Conservation (phyloP, 2,888 invertebrate species). For the Liodrosophila aerea region DNA sequence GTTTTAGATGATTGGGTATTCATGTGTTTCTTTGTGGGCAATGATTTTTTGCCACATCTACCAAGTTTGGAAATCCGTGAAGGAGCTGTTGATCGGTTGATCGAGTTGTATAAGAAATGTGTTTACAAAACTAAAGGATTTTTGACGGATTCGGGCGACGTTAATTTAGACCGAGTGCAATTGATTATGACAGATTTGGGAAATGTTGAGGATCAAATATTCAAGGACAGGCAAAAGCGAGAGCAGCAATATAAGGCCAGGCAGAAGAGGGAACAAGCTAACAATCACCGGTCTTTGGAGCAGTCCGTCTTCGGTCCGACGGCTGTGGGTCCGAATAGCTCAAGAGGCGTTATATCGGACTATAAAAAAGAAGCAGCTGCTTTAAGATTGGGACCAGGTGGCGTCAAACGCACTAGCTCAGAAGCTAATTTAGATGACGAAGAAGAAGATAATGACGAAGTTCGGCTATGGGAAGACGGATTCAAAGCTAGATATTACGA, state of each 20-base stretch:
- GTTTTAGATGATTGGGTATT: slow-evolving; percentile 98
- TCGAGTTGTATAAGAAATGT: slow-evolving; percentile 95
- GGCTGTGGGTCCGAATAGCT: slow-evolving; percentile 84
- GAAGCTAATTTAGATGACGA: slow-evolving; percentile 80
- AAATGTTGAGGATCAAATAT: slow-evolving; percentile 97
- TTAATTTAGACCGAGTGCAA: slow-evolving; percentile 96
- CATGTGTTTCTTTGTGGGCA: slow-evolving; percentile 99
- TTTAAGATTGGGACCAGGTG: slow-evolving; percentile 82
- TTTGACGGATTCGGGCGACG: slow-evolving; percentile 96
- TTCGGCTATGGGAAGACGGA: slow-evolving; percentile 96
- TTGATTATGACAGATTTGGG: slow-evolving; percentile 97
- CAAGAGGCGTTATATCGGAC: slow-evolving; percentile 85
- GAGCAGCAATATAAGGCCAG: slow-evolving; percentile 91
- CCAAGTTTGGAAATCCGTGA: slow-evolving; percentile 99
- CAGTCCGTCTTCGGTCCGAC: slow-evolving; percentile 89
- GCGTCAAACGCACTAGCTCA: slow-evolving; percentile 44
- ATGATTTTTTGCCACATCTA: slow-evolving; percentile 98
- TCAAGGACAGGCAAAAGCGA: slow-evolving; percentile 93
- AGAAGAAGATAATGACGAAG: slow-evolving; percentile 71
- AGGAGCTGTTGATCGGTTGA: slow-evolving; percentile 96
- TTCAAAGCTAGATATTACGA: slow-evolving; percentile 99
- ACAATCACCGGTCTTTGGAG: slow-evolving; percentile 87
- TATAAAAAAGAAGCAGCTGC: slow-evolving; percentile 88
- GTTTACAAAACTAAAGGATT: slow-evolving; percentile 97
- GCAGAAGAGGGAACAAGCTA: slow-evolving; percentile 85